These are phyloP conservation scores for Elymnias hypermnestra DNA, from an alignment of 1,140 invertebrate species.

Conservation along the genomic window DNA sequence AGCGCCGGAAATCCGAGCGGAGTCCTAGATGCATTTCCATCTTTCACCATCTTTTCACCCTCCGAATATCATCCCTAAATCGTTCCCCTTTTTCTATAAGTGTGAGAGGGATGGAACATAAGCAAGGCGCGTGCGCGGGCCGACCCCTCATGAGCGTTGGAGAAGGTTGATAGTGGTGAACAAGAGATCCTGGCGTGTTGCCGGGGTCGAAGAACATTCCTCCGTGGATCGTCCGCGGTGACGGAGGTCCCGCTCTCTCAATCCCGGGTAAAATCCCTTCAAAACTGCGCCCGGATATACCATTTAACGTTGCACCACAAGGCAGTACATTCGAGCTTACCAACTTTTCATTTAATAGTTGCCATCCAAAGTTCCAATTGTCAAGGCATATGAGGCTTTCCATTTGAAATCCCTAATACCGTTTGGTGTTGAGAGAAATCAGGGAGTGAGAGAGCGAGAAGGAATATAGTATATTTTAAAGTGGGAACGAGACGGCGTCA, in stretches of 20 bases:
- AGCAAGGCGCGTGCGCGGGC: conserved; percentile 52
- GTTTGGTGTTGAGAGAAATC: conserved; percentile 26
- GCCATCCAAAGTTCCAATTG: too few species aligned
- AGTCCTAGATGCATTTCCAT: conserved; percentile 72
- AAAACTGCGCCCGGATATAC: conserved; percentile 20
- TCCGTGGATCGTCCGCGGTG: conserved; percentile 61
- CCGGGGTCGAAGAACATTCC: conserved; percentile 58
- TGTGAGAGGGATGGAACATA: conserved; percentile 37
- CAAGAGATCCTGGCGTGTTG: conserved; percentile 59
- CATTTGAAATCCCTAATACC: too few species aligned
- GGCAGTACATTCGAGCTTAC: conserved; percentile 20
- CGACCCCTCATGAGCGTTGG: conserved; percentile 57
- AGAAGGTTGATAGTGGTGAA: conserved; percentile 56
- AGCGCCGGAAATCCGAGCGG: conserved; percentile 67
- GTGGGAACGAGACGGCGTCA: conserved; percentile 66
- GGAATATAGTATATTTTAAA: conserved; percentile 54
- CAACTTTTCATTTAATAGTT: too few species aligned
- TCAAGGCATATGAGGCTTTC: too few species aligned
- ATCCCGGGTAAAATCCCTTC: conserved; percentile 34
- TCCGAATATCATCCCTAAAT: conserved; percentile 66
- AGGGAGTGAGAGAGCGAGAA: conserved; percentile 68
- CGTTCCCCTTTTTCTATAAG: conserved; percentile 36
- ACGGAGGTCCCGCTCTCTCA: conserved; percentile 70
- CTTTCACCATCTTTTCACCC: conserved; percentile 70
- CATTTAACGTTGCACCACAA: conserved; percentile 19